Evolutionary conservation across 2,113 vertebrate genomes (phyloP).

Genomic region (Phyllostomus hastatus): DNA sequence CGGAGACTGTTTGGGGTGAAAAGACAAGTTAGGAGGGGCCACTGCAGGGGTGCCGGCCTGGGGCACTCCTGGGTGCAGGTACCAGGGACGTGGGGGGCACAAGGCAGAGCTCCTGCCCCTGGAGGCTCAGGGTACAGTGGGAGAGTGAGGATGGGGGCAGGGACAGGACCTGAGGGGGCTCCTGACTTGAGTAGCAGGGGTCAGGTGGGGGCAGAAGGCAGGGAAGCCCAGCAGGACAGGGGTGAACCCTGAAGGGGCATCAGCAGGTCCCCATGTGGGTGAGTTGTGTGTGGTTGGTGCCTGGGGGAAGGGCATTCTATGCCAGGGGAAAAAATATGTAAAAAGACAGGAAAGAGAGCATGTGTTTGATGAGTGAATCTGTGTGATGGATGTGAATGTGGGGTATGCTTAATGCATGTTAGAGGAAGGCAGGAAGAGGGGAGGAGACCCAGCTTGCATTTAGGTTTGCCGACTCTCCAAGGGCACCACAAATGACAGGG

Average conservation of each 20-base stretch:
- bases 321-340: rapidly evolving
- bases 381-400: too few relatives aligned
- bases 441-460: background rate
- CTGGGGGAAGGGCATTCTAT: background rate
- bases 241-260: background rate
- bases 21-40: too few relatives aligned
- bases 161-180: too few relatives aligned
- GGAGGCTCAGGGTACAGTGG: too few relatives aligned
- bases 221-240: background rate
- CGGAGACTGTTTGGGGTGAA: background rate
- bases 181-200: background rate
- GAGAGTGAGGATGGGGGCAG: too few relatives aligned
- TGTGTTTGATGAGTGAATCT: too few relatives aligned
- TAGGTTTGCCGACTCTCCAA: background rate
- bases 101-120: too few relatives aligned
- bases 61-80: background rate
- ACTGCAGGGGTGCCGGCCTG: rapidly evolving
- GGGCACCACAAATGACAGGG: rapidly evolving
- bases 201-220: background rate
- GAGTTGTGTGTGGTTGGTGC: too few relatives aligned
- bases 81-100: background rate
- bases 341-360: background rate
- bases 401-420: background rate
- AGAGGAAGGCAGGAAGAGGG: background rate
- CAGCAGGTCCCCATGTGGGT: background rate